Evolutionary conservation across 1,140 invertebrate genomes (phyloP).

Genomic region (Nebria ingens): DNA sequence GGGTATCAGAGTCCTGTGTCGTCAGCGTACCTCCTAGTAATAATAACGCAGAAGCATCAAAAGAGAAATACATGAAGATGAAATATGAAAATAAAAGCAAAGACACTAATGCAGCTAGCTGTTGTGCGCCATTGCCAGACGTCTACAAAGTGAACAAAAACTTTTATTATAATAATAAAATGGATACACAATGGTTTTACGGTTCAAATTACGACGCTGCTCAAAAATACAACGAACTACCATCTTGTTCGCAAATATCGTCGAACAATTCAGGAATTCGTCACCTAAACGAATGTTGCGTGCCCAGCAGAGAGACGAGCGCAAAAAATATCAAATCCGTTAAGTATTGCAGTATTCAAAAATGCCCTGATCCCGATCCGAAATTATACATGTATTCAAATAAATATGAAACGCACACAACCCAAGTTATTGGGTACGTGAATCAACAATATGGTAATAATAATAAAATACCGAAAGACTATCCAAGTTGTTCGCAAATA

Average conservation of each 20-base stretch:
- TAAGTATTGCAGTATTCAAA: slow-evolving; percentile 22
- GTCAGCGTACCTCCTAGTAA: too few relatives aligned
- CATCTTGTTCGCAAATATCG: slow-evolving; percentile 25
- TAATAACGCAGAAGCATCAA: slow-evolving; percentile 3
- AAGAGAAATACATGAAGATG: slow-evolving; percentile 13
- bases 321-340: slow-evolving; percentile 7
- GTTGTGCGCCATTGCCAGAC: slow-evolving; percentile 19
- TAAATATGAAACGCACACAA: background rate
- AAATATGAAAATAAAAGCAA: slow-evolving; percentile 24
- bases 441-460: background rate
- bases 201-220: slow-evolving; percentile 15
- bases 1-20: too few relatives aligned
- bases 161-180: slow-evolving; percentile 18
- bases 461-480: background rate
- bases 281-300: background rate
- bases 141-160: slow-evolving; percentile 19
- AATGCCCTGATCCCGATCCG: background rate
- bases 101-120: slow-evolving; percentile 22
- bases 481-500: background rate
- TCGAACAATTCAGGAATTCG: background rate
- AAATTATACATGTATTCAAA: slow-evolving; percentile 3
- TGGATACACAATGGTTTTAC: slow-evolving; percentile 18
- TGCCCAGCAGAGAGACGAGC: slow-evolving; percentile 10
- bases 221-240: slow-evolving; percentile 22
- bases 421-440: background rate